Conservation (phyloP, 2,888 invertebrate species). For the Chydorus sphaericus region DNA sequence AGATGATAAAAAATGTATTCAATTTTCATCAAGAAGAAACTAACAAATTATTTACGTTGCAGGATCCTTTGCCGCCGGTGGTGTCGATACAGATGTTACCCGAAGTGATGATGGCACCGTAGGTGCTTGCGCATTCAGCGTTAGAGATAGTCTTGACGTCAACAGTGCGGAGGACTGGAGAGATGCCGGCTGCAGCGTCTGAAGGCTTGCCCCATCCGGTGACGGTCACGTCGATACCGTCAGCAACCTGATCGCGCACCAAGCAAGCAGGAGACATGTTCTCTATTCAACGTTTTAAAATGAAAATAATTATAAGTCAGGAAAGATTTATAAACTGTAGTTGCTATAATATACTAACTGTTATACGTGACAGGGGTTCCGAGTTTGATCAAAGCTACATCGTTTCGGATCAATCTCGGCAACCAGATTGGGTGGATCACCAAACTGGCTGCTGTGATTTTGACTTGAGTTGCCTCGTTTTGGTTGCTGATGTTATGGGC, state of each 20-base stretch:
- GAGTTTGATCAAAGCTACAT: slow-evolving; percentile 19
- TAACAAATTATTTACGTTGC: neutral
- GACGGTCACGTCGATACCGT: slow-evolving; percentile 5
- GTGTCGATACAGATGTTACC: slow-evolving; percentile 13
- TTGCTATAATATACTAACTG: slow-evolving; percentile 1
- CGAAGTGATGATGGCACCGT: neutral
- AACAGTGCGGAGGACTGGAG: neutral
- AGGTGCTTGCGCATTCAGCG: slow-evolving; percentile 1
- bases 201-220: slow-evolving; percentile 10
- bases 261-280: slow-evolving; percentile 10
- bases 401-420: slow-evolving; percentile 15
- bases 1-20: neutral
- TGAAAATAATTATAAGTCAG: too few relatives aligned
- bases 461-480: neutral
- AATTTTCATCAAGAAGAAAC: neutral
- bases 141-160: neutral
- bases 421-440: slow-evolving; percentile 18
- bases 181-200: neutral
- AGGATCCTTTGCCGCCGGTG: neutral
- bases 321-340: neutral
- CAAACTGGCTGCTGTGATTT: slow-evolving; percentile 12
- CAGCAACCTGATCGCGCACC: neutral
- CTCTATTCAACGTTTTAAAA: too few relatives aligned
- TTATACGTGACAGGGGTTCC: slow-evolving; percentile 15
- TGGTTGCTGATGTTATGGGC: slow-evolving; percentile 9